Base-by-base conservation (phyloP, 2,113 vertebrate species). In the Pollachius pollachius region DNA sequence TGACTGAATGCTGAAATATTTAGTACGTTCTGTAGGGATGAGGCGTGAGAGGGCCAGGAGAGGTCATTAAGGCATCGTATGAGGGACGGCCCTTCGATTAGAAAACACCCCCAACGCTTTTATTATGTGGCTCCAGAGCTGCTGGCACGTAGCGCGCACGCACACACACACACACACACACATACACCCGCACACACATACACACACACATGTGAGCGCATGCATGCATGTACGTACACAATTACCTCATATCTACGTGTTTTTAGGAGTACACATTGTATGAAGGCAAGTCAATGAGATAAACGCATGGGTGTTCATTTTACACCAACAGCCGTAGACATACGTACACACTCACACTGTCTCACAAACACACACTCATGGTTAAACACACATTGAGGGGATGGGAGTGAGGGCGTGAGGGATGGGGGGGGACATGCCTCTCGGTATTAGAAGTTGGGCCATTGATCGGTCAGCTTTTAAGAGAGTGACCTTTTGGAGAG, bases 401-500 rank as follows among this genome's bases (percentile, higher is more conserved):
- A 23, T 41, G 62, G 21, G 9, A 52, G 76, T 84, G 27, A 4
- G 27, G 27, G 27, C 27, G 27, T 27, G 4, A 27, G 27, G 27
- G 27, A 27, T 27, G 27, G 27, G 27, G 37, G 37, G 78, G 84
- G 86, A 71, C 83, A 69, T 66, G 88, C 84, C 89, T 85, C 83
- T 82, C 84, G 72, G 79, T 81, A 76, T 84, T 84, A 90, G 86
- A 86, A 92, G 87, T 86, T 90, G 87, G 80, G 81, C 79, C 89
- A 93, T 93, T 92, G 92, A 93, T 93, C 89, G 86, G 78, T 87
- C 89, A 87, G 94, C 93, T 95, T 93, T 94, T 94, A 96, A 92
- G 95, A 93, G 91, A 93, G 91, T 95, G 92, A 92, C 92, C 92
- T 93, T 93, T 93, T 85, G 88, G 83, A 91, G 92, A 94, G 94